Evolutionary conservation across 2,888 invertebrate species (phyloP), one percentile per base, ranked within the genome.

Genomic region (Crepidodera aurea): DNA sequence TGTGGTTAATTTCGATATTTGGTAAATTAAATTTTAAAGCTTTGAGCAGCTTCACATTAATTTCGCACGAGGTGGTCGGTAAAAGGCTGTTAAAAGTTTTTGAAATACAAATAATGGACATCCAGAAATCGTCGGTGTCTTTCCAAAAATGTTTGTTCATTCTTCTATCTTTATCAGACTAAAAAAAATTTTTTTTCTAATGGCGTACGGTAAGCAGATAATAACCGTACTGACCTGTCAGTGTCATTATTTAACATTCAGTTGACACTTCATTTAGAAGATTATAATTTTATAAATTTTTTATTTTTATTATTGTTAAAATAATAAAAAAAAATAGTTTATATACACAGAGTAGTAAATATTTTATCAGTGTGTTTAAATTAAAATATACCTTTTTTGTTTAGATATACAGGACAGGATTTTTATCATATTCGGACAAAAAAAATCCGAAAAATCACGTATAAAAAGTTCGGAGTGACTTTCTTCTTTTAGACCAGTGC

Each of bases 121-220:
- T 61, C 65, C 65, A 69, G 56, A 69, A 69, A n/a, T 51, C 37
- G 37, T 68, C 65, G 5, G 60, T 39, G 3, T 68, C 65, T 1
- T 65, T 62, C 69, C 69, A 69, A 13, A 69, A 69, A 42, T 55
- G 48, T 7, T 18, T 53, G 48, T 68, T 69, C 2, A 7, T 15
- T 3, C 48, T 61, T 57, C 68, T 69, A 0, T 68, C 65, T 16
- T 6, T 48, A 0, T 42, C 15, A 18, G 5, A 42, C 66, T 66
- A 51, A 32, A 62, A 66, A 46, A 42, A 13, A 51, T 40, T 13
- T 13, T 8, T 25, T 1, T 50, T 5, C 25, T 15, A 2, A 27
- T 10, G 50, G 34, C 10, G 34, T 2, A 7, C 4, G 2, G 4
- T 34, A 7, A n/a, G 4, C 8, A 34, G 5, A n/a, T n/a, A n/a